Evolutionary conservation across 30 jellyfish, hydroid and myxozoan genomes (phyloP).

Genomic region (Calvadosia cruxmelitensis): DNA sequence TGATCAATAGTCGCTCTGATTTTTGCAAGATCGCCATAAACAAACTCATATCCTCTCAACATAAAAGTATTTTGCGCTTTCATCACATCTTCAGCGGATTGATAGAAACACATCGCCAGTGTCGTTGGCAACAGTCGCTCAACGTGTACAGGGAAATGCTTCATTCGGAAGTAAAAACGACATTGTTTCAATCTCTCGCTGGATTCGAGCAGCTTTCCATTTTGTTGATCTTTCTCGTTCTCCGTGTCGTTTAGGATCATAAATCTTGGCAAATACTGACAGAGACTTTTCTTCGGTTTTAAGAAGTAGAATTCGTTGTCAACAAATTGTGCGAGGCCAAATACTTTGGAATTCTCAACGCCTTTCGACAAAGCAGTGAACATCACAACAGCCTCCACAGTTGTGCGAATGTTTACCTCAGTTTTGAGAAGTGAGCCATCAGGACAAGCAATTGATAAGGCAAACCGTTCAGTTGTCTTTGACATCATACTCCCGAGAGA

Average conservation of each 20-base stretch:
- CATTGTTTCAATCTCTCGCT: background rate
- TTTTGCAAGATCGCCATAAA: background rate
- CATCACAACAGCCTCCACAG: background rate
- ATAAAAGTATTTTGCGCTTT: background rate
- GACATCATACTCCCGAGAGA: background rate
- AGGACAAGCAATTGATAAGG: background rate
- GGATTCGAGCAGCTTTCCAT: background rate
- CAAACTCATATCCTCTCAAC: background rate
- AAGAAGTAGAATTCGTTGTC: background rate
- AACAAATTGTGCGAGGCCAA: background rate
- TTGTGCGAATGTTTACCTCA: background rate
- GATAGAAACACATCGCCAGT: background rate
- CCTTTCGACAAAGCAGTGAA: background rate
- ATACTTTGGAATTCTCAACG: background rate
- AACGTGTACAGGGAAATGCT: background rate
- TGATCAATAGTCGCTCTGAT: background rate
- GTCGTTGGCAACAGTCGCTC: background rate
- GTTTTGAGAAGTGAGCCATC: background rate
- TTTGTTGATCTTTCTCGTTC: no score
- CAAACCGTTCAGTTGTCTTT: background rate
- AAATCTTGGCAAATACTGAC: background rate
- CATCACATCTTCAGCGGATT: background rate
- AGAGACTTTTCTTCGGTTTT: background rate
- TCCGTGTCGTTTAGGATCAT: background rate
- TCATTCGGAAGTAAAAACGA: background rate